Percentiles rank a stretch among this genome's conserved stretches.
Conservation (phyloP, 1,140 invertebrate genomes). For the Heliconius eleuchia region DNA sequence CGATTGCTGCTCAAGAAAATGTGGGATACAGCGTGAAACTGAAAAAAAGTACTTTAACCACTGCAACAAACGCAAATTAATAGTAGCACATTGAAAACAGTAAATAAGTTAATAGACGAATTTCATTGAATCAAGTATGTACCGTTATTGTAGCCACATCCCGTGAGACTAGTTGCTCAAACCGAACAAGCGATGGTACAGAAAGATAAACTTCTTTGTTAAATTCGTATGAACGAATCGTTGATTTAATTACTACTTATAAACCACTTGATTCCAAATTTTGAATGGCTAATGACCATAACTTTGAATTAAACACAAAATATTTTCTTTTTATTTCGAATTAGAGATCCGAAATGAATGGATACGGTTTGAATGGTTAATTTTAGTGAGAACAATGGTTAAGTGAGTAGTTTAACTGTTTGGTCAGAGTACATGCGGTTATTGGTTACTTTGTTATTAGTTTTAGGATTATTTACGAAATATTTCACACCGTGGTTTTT, state of each 20-base stretch:
- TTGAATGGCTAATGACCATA: conserved; percentile 26
- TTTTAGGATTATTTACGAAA: not conserved
- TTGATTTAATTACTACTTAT: conserved; percentile 36
- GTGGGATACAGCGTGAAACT: no score
- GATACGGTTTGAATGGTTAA: not conserved
- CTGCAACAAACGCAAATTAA: not conserved
- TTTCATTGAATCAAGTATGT: conserved; percentile 15
- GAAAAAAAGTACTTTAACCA: not conserved
- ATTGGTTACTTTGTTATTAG: conserved; percentile 7
- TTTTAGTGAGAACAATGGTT: not conserved
- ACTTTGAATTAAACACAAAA: conserved; percentile 19
- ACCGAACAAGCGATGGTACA: conserved; percentile 31
- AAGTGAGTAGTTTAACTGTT: conserved; percentile 1
- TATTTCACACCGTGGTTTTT: no score
- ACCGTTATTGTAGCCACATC: conserved; percentile 28
- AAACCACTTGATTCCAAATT: conserved; percentile 30
- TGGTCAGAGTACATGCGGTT: not conserved
- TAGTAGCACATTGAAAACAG: conserved; percentile 19
- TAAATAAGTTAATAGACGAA: conserved; percentile 22
- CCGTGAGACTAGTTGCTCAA: conserved; percentile 33
- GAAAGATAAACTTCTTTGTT: conserved; percentile 36
- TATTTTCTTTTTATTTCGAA: conserved; percentile 26
- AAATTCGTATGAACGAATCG: conserved; percentile 32
- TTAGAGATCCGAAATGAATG: conserved; percentile 4
- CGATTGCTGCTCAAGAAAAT: no score